Evolutionary conservation across 2,888 invertebrate genomes (phyloP).

Genomic region (Litoditis marina): DNA sequence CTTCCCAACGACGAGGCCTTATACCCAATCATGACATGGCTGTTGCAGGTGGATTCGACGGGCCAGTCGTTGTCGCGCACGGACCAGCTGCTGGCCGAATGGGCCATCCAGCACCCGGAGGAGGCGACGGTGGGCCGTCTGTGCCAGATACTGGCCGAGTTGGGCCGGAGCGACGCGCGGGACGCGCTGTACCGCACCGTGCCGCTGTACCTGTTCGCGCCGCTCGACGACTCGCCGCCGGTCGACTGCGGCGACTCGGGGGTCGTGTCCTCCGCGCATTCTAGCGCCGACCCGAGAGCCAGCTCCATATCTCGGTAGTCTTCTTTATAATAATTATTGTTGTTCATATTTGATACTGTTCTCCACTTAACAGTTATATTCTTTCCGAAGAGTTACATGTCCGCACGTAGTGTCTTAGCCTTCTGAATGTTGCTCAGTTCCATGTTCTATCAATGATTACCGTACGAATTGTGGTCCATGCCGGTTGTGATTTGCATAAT

Average conservation of each 20-base stretch:
- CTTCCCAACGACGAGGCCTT: no score
- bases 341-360: not conserved
- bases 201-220: slow-evolving; percentile 64
- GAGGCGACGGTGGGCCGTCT: slow-evolving; percentile 67
- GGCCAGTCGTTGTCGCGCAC: slow-evolving; percentile 62
- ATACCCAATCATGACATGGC: not conserved
- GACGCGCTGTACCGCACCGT: slow-evolving; percentile 68
- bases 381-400: no score
- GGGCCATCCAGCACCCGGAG: slow-evolving; percentile 63
- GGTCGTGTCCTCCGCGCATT: slow-evolving; percentile 37
- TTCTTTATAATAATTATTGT: not conserved
- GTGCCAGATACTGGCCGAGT: slow-evolving; percentile 68
- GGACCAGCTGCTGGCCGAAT: slow-evolving; percentile 66
- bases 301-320: slow-evolving; percentile 13
- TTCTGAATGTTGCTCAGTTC: not conserved
- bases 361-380: no score
- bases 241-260: slow-evolving; percentile 44
- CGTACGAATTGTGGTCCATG: not conserved
- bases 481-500: not conserved
- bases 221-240: slow-evolving; percentile 32
- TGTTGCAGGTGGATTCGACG: slow-evolving; percentile 52
- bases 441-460: not conserved
- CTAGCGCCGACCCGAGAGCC: slow-evolving; percentile 15
- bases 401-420: not conserved
- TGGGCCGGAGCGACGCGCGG: slow-evolving; percentile 68